Percentiles rank a stretch among this genome's conserved stretches.
These are phyloP conservation scores for Eretmochelys imbricata DNA, from an alignment of 2,113 vertebrate species.

Conservation along the genomic window DNA sequence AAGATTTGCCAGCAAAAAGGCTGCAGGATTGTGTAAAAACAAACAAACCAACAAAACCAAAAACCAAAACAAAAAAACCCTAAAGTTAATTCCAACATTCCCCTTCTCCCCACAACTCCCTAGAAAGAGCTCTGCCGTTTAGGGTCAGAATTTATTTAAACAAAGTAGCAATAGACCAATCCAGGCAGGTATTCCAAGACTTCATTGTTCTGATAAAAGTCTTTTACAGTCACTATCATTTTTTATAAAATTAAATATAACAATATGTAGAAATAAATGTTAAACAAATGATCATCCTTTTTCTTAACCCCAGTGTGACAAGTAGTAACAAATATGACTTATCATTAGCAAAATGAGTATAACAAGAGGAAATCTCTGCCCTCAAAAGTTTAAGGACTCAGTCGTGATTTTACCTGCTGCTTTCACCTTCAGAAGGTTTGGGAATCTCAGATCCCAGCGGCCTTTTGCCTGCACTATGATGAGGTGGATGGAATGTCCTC, in stretches of 20 bases:
- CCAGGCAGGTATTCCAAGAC: not conserved
- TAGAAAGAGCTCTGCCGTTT: not conserved
- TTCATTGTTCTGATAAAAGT: not conserved
- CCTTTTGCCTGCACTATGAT: not conserved
- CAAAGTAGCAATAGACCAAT: not conserved
- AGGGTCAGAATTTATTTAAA: not conserved
- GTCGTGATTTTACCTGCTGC: not conserved
- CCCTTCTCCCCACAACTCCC: not conserved
- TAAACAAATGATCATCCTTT: not conserved
- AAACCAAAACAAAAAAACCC: not conserved
- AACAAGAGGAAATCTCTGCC: not conserved
- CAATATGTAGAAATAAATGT: not conserved
- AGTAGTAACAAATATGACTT: not conserved
- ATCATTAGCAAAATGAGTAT: not conserved
- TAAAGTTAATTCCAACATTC: constrained; percentile 21
- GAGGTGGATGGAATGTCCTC: not conserved
- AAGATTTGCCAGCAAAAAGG: not conserved
- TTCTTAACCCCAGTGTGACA: not conserved
- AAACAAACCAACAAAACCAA: not conserved
- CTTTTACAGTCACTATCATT: not conserved
- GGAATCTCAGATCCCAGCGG: not conserved
- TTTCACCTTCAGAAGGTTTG: not conserved
- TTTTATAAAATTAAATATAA: not conserved
- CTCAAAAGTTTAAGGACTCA: not conserved
- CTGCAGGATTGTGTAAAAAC: not conserved